Evolutionary conservation across 2,113 vertebrate genomes (phyloP).

Genomic region (Cololabis saira): DNA sequence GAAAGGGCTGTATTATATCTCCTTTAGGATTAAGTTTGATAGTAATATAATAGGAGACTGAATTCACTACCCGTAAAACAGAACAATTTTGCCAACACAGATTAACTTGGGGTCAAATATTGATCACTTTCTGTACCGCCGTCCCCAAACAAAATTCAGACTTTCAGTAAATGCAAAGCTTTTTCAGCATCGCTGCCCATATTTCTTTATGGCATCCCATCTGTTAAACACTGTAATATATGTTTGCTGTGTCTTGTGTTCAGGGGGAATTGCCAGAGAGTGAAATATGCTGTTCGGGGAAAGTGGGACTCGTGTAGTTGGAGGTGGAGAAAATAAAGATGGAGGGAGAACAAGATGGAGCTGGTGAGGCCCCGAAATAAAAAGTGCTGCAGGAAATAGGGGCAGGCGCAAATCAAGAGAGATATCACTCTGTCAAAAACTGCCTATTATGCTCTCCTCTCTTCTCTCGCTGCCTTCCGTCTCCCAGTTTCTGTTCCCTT

Average conservation of each 20-base stretch:
- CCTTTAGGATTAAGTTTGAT: neutral
- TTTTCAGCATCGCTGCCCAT: neutral
- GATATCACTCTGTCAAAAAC: conserved; percentile 73
- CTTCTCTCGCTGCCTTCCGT: conserved; percentile 39
- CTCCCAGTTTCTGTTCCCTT: conserved; percentile 74
- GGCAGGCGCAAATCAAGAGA: conserved; percentile 68
- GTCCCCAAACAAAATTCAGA: too few relatives aligned
- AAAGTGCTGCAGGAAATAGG: conserved; percentile 56
- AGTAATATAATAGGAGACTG: neutral
- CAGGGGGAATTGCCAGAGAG: conserved; percentile 9
- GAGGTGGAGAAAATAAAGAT: conserved; percentile 43
- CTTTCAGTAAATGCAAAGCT: neutral
- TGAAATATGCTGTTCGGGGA: conserved; percentile 27
- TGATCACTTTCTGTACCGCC: too few relatives aligned
- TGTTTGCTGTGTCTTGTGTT: conserved; percentile 22
- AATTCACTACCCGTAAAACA: neutral
- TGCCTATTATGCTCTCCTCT: conserved; percentile 47
- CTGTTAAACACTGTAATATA: conserved; percentile 11
- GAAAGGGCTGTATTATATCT: too few relatives aligned
- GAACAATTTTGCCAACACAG: too few relatives aligned
- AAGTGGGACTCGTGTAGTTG: conserved; percentile 30
- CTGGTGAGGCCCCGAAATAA: conserved; percentile 32
- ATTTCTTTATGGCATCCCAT: conserved; percentile 3
- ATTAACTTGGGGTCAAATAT: too few relatives aligned
- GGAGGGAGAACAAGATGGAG: conserved; percentile 37